These are phyloP conservation scores for Anguilla rostrata DNA, from an alignment of 2,113 vertebrate genomes.

Conservation along the genomic window DNA sequence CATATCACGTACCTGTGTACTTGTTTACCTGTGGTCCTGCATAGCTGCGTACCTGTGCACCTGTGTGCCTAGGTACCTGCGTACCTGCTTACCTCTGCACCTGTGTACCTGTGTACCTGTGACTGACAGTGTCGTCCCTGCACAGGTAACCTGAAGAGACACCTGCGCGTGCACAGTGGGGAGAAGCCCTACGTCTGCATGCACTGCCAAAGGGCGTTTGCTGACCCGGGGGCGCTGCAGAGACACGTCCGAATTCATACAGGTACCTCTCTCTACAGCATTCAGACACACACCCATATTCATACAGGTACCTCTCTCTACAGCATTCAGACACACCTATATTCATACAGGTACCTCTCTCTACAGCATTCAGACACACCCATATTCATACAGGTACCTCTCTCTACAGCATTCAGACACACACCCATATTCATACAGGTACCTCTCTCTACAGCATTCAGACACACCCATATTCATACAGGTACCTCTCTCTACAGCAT, in stretches of 20 bases:
- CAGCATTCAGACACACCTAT: conserved; percentile 72
- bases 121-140: background rate
- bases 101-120: background rate
- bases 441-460: background rate
- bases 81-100: background rate
- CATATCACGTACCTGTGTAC: background rate
- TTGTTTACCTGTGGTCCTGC: background rate
- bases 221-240: conserved; percentile 89
- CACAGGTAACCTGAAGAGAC: conserved; percentile 92
- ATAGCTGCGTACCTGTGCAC: background rate
- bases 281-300: conserved; percentile 80
- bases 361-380: conserved; percentile 65
- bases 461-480: background rate
- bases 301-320: conserved; percentile 82
- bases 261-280: conserved; percentile 62
- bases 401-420: background rate
- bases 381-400: conserved; percentile 91
- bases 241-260: conserved; percentile 96
- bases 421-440: background rate
- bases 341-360: conserved; percentile 86
- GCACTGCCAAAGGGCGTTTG: conserved; percentile 92
- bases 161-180: conserved; percentile 93
- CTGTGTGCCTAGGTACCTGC: conserved; percentile 20
- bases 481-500: background rate
- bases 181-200: conserved; percentile 92